phyloP scores from a whole-genome alignment of 2,797 vertebrate genomes.

The Philypnodon macrostomus region DNA sequence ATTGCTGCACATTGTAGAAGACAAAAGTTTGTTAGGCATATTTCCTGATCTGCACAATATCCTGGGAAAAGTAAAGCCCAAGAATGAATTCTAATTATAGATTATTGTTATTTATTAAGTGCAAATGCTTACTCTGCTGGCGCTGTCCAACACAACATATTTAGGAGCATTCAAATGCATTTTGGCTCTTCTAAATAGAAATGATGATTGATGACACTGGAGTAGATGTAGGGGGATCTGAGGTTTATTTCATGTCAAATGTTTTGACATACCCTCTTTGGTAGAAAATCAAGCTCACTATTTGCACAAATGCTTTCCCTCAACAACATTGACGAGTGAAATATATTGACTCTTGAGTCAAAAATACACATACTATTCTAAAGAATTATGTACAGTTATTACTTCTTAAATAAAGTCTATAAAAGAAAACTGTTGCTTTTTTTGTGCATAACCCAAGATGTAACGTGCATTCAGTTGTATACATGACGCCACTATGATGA shows the following conservation, averaged over 20 bases:
- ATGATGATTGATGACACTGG: constrained; percentile 61
- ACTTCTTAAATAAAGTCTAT: constrained; percentile 79
- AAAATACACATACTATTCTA: constrained; percentile 46
- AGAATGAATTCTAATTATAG: constrained; percentile 10
- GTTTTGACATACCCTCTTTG: constrained; percentile 12
- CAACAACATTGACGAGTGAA: constrained; percentile 53
- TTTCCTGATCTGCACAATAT: constrained; percentile 15
- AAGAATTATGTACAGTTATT: constrained; percentile 76
- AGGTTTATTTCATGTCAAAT: constrained; percentile 28
- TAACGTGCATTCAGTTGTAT: neutral
- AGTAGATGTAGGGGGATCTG: constrained; percentile 37
- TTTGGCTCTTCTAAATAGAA: constrained; percentile 23
- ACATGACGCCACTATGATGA: too few relatives aligned
- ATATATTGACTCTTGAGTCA: constrained; percentile 32
- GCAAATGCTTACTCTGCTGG: constrained; percentile 37
- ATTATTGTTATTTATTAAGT: constrained; percentile 46
- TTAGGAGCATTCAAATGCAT: constrained; percentile 31
- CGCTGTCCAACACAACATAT: constrained; percentile 54
- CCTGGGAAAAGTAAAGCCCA: constrained; percentile 4
- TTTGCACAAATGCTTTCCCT: constrained; percentile 66
- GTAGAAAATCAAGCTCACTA: constrained; percentile 31
- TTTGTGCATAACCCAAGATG: too few relatives aligned
- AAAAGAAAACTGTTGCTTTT: constrained; percentile 33
- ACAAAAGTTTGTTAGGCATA: too few relatives aligned
- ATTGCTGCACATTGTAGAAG: constrained; percentile 1